A percentile compares a stretch with the other conserved stretches of the same genome.
phyloP scores from a whole-genome alignment of 2,888 invertebrate genomes.

The Dryadula phaetusa region DNA sequence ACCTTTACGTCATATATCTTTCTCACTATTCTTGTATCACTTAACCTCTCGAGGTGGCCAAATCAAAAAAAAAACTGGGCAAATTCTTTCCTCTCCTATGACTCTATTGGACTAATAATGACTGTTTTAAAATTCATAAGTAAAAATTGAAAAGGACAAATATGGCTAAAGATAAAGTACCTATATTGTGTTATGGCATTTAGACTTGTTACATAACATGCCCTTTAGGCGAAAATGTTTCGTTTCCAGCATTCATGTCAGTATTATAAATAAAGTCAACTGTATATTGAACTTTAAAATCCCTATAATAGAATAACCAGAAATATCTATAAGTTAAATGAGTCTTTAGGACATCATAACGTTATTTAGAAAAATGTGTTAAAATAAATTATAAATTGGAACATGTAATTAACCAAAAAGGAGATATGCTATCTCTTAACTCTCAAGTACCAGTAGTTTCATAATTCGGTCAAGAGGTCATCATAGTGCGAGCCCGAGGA shows the following conservation, averaged over 20 bases:
- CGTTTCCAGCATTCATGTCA: constrained; percentile 42
- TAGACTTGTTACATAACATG: constrained; percentile 66
- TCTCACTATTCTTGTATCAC: too few relatives aligned
- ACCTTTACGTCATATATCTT: too few relatives aligned
- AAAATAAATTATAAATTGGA: neutral
- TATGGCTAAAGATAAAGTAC: neutral
- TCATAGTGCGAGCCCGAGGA: constrained; percentile 70
- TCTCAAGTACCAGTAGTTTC: constrained; percentile 44
- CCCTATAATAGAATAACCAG: neutral
- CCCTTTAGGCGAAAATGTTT: constrained; percentile 62
- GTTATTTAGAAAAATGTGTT: neutral
- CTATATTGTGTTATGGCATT: constrained; percentile 63
- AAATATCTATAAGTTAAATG: neutral
- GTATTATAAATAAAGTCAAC: constrained; percentile 28
- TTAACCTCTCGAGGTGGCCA: too few relatives aligned
- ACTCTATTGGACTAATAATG: too few relatives aligned
- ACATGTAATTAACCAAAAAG: constrained; percentile 54
- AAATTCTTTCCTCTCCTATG: too few relatives aligned
- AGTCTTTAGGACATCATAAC: neutral
- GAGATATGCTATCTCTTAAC: constrained; percentile 62
- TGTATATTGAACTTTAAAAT: neutral
- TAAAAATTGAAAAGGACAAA: neutral
- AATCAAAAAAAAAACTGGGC: too few relatives aligned
- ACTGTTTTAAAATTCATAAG: neutral
- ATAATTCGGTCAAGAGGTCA: constrained; percentile 63